Percentiles rank a stretch among this genome's conserved stretches.
phyloP scores from a whole-genome alignment of 2,113 vertebrate genomes.

The Rhinopomastus cyanomelas region DNA sequence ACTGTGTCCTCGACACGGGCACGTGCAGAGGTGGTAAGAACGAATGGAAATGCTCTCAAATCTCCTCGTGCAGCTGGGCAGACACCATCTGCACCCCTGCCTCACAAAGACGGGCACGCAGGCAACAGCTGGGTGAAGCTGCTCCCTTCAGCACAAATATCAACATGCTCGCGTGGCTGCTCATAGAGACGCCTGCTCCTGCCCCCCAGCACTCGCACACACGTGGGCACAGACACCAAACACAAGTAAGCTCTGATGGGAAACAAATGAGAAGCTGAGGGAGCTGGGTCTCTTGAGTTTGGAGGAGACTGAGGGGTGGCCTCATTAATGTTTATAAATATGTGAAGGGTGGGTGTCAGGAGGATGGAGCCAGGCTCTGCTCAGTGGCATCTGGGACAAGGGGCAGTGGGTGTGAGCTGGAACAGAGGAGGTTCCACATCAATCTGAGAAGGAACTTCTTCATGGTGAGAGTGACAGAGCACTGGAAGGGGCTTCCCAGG shows the following conservation, averaged over 20 bases:
- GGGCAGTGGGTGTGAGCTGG: too few relatives aligned
- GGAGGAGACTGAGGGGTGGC: too few relatives aligned
- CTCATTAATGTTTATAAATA: too few relatives aligned
- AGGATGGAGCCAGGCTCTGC: too few relatives aligned
- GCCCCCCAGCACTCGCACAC: background rate
- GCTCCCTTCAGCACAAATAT: background rate
- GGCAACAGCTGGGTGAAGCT: background rate
- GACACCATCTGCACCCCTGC: background rate
- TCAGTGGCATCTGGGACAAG: too few relatives aligned
- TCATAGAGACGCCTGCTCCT: background rate
- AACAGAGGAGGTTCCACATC: too few relatives aligned
- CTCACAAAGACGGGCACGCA: background rate
- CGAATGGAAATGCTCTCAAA: background rate
- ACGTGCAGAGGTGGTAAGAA: accelerated
- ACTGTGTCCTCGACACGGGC: accelerated
- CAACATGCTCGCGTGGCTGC: background rate
- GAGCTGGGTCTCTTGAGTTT: too few relatives aligned
- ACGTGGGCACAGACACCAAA: background rate
- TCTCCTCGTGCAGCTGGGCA: background rate
- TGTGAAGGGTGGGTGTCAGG: too few relatives aligned
- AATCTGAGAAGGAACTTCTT: too few relatives aligned
- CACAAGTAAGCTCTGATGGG: background rate
- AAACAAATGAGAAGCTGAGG: too few relatives aligned
- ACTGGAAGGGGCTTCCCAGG: too few relatives aligned
- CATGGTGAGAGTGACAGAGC: too few relatives aligned